Conservation (phyloP, 2,888 invertebrate genomes). For the Pandemis heparana region DNA sequence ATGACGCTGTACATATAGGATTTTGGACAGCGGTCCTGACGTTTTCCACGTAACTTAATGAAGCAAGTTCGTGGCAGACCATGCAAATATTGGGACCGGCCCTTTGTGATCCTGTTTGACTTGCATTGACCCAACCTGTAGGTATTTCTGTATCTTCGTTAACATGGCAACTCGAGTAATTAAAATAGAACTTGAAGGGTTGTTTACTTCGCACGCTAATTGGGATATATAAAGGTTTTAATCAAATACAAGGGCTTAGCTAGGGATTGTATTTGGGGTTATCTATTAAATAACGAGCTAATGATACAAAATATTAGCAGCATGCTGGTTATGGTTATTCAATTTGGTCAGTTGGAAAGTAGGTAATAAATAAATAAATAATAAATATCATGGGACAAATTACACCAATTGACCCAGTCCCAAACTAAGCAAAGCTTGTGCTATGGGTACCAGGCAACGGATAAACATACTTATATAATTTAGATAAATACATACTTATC, state of each 20-base stretch:
- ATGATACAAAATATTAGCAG: not conserved
- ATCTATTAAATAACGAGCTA: slow-evolving; percentile 3
- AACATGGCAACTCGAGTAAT: slow-evolving; percentile 39
- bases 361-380: no score
- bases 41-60: slow-evolving; percentile 32
- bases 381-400: no score
- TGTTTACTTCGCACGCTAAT: slow-evolving; percentile 33
- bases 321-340: not conserved
- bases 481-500: no score
- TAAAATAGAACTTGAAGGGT: slow-evolving; percentile 40
- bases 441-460: no score
- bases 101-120: slow-evolving; percentile 42
- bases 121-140: slow-evolving; percentile 37
- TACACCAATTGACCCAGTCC: no score
- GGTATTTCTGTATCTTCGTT: slow-evolving; percentile 38
- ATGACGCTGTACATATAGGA: not conserved
- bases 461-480: no score
- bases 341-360: not conserved
- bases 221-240: slow-evolving; percentile 26
- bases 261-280: slow-evolving; percentile 8
- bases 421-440: no score
- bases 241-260: slow-evolving; percentile 21
- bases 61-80: slow-evolving; percentile 37
- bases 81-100: slow-evolving; percentile 40
- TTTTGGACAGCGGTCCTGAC: slow-evolving; percentile 14